Evolutionary conservation across 2,888 invertebrate species (phyloP), one percentile per base, ranked within the genome.

Genomic region (Xanthorhoe designata): DNA sequence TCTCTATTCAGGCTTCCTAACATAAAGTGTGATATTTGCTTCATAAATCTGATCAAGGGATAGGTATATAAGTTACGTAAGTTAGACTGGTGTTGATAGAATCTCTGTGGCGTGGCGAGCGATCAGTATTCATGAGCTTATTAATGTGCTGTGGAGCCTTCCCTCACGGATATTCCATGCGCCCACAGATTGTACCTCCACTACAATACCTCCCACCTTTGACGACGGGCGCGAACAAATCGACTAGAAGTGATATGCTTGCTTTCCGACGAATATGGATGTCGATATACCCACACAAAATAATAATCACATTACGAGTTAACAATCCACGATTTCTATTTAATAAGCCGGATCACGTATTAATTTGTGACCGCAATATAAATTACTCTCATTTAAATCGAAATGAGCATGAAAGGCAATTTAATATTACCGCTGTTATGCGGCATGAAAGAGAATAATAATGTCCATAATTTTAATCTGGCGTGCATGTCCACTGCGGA

Each of bases 71-170:
- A 65, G 64, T 69, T 56, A 68, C 19, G 64, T 64, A 61, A 73
- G 68, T 65, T 52, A 73, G 58, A 65, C 68, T 66, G 71, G 69
- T 75, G 74, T 75, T 76, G 68, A 77, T 74, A 75, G 73, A 74
- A 77, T 71, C 71, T 70, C 68, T 68, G 56, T 59, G 64, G 73
- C 69, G 72, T 68, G 78, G 77, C 75, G 78, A 66, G 72, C 82
- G 81, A 85, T 88, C 82, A 86, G 85, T 88, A 89, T 91, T 91
- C 91, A 91, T 89, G 86, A 89, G 84, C 82, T 86, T 90, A 88
- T 90, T 90, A 90, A 91, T 88, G 88, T 84, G 81, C 74, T 76
- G 78, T 76, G 72, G 75, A 78, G 72, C 78, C 77, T 78, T 81
- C 80, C 79, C 75, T 61, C 76, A 70, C 76, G 70, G 74, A 75